These are phyloP conservation scores for Pseudorasbora parva DNA, from an alignment of 2,113 vertebrate genomes.

Conservation along the genomic window DNA sequence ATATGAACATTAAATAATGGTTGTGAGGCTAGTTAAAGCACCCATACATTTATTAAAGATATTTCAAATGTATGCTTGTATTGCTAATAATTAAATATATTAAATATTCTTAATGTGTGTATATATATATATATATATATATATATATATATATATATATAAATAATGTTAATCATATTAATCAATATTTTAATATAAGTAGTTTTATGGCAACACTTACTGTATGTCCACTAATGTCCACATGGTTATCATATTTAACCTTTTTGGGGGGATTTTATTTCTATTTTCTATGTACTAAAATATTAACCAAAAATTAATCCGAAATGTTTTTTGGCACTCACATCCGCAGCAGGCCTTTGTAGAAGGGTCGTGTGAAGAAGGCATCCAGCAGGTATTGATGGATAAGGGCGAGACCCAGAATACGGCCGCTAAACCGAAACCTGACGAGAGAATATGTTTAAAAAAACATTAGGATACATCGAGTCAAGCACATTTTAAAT, in stretches of 20 bases:
- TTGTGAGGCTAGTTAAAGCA: not conserved
- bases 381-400: conserved; percentile 98
- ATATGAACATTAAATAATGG: not conserved
- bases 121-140: no score
- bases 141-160: no score
- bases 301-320: not conserved
- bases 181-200: not conserved
- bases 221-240: not conserved
- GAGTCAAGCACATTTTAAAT: not conserved
- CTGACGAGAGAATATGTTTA: conserved; percentile 65
- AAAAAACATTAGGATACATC: not conserved
- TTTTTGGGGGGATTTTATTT: no score
- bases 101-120: no score
- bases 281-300: not conserved
- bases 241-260: not conserved
- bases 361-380: conserved; percentile 98
- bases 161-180: no score
- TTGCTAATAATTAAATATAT: not conserved
- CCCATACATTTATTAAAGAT: not conserved
- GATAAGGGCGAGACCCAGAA: conserved; percentile 95
- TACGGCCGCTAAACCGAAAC: conserved; percentile 98
- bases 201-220: not conserved
- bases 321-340: conserved; percentile 66
- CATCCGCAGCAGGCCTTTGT: conserved; percentile 98
- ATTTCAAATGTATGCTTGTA: not conserved